phyloP scores from a whole-genome alignment of 2,113 vertebrate species.

The Phyllostomus discolor region DNA sequence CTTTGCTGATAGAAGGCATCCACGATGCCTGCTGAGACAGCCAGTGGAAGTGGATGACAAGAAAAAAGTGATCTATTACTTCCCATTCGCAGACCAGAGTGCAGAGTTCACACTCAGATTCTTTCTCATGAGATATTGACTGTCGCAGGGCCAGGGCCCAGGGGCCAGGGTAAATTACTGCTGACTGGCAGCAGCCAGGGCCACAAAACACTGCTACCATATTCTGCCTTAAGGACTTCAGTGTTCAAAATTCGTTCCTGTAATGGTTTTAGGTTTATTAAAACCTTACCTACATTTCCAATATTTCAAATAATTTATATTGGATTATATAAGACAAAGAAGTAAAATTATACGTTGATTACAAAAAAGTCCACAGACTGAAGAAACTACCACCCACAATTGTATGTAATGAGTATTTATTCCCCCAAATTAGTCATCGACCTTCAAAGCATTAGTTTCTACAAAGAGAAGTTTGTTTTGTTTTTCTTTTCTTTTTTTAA shows the following conservation, averaged over 20 bases:
- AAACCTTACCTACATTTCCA: not conserved
- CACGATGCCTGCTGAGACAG: not conserved
- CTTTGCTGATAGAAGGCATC: not conserved
- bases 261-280: not conserved
- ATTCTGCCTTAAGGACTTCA: not conserved
- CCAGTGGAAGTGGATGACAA: not conserved
- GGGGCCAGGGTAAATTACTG: not conserved
- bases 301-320: not conserved
- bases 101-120: not conserved
- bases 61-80: not conserved
- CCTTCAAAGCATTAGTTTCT: not conserved
- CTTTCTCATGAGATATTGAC: not conserved
- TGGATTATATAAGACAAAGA: not conserved
- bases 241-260: not conserved
- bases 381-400: slow-evolving; percentile 1
- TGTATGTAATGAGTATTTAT: not conserved
- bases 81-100: not conserved
- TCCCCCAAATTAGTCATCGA: slow-evolving; percentile 29
- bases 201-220: not conserved
- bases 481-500: not conserved
- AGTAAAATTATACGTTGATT: slow-evolving; percentile 35
- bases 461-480: slow-evolving; percentile 14
- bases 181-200: not conserved
- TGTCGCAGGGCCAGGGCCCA: not conserved
- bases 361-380: slow-evolving; percentile 1